Evolutionary conservation across 2,888 invertebrate species (phyloP).

Genomic region (Drosophila birchii): DNA sequence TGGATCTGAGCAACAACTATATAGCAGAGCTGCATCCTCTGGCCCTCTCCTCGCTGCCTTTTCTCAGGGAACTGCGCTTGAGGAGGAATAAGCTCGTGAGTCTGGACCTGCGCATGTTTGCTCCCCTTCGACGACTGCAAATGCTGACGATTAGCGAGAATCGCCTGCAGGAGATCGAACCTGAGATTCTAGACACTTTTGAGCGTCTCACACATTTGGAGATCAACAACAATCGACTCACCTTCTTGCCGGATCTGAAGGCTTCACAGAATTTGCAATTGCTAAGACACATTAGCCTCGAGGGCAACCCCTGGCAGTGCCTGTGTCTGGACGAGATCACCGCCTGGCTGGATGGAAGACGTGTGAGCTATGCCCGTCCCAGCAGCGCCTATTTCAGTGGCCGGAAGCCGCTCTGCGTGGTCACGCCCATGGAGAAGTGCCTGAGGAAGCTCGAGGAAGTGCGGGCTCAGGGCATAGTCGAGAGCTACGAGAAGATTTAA

Average conservation of each 20-base stretch:
- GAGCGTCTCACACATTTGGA: constrained; percentile 68
- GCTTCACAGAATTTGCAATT: constrained; percentile 58
- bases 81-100: constrained; percentile 71
- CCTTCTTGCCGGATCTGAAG: constrained; percentile 75
- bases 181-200: constrained; percentile 59
- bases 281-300: constrained; percentile 70
- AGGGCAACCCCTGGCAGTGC: constrained; percentile 84
- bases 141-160: constrained; percentile 79
- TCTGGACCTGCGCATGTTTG: constrained; percentile 78
- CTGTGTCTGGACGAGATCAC: constrained; percentile 78
- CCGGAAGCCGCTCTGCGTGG: constrained; percentile 79
- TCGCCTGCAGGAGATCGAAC: constrained; percentile 69
- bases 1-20: constrained; percentile 73
- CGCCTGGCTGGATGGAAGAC: constrained; percentile 64
- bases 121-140: constrained; percentile 73
- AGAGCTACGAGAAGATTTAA: constrained; percentile 68
- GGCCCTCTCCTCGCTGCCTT: constrained; percentile 71
- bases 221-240: constrained; percentile 81
- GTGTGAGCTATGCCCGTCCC: constrained; percentile 66
- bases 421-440: constrained; percentile 76
- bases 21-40: constrained; percentile 70
- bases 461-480: constrained; percentile 69
- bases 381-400: constrained; percentile 76
- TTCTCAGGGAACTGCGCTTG: constrained; percentile 75
- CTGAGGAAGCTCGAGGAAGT: constrained; percentile 70